Conservation (phyloP, 2,888 invertebrate species). For the Gonocerus acuteangulatus region DNA sequence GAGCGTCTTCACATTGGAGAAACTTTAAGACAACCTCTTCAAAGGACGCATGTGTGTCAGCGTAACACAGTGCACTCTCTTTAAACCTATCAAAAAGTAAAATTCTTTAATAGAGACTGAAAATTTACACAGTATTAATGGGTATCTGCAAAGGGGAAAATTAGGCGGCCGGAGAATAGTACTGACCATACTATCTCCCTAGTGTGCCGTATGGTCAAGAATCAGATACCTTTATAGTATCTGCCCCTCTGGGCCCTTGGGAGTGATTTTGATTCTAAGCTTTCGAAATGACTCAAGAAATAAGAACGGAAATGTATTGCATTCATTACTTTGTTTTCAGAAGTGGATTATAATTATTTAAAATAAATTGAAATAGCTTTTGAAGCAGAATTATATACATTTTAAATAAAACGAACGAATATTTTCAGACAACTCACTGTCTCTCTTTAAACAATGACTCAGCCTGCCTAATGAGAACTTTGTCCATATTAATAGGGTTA, state of each 20-base stretch:
- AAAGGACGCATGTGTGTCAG: constrained; percentile 84
- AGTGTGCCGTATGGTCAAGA: too few relatives aligned
- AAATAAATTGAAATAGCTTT: too few relatives aligned
- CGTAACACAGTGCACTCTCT: constrained; percentile 78
- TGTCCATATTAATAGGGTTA: constrained; percentile 72
- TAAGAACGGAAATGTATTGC: neutral
- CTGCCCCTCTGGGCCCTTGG: too few relatives aligned
- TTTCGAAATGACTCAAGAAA: neutral
- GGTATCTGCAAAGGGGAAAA: too few relatives aligned
- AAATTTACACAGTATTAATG: neutral
- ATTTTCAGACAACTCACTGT: constrained; percentile 46
- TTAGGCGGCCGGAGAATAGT: too few relatives aligned
- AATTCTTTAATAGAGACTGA: neutral
- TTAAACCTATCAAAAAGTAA: constrained; percentile 51
- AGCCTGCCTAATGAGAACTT: constrained; percentile 80
- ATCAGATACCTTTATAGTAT: too few relatives aligned
- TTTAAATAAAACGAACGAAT: too few relatives aligned
- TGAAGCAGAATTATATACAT: too few relatives aligned
- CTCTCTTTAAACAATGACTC: constrained; percentile 71
- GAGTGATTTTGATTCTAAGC: too few relatives aligned
- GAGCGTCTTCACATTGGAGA: constrained; percentile 65
- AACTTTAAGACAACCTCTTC: constrained; percentile 92
- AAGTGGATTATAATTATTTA: too few relatives aligned
- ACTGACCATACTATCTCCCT: too few relatives aligned
- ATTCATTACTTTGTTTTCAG: too few relatives aligned